phyloP scores from a whole-genome alignment of 2,888 invertebrate genomes.

The Microplitis deprimator region DNA sequence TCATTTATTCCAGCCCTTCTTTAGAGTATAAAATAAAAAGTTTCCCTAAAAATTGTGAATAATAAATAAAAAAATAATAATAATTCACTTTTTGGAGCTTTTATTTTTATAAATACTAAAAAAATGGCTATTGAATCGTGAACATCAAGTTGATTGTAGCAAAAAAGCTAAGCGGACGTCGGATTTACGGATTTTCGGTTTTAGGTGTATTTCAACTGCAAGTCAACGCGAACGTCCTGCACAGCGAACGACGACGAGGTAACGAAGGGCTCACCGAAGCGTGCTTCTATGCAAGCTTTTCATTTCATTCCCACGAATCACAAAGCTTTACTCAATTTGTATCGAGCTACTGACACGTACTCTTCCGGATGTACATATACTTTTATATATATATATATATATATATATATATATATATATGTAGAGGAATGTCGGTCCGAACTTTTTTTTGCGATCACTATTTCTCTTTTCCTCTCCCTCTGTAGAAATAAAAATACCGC shows the following conservation, averaged over 20 bases:
- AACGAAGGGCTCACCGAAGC: conserved; percentile 36
- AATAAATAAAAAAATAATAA: neutral
- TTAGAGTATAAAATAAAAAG: too few relatives aligned
- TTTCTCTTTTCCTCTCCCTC: neutral
- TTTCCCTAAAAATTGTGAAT: neutral
- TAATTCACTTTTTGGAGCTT: neutral
- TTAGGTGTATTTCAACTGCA: neutral
- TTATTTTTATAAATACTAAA: neutral
- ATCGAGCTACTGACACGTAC: conserved; percentile 36
- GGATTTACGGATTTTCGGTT: neutral
- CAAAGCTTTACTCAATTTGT: conserved; percentile 48
- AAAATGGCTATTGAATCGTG: neutral
- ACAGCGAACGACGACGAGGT: neutral
- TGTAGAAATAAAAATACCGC: conserved; percentile 2
- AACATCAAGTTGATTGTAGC: neutral
- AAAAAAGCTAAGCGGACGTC: neutral
- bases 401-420: neutral
- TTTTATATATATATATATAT: neutral
- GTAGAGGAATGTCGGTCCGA: neutral
- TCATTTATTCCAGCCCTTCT: too few relatives aligned
- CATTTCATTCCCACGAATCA: conserved; percentile 44
- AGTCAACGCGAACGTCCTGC: neutral
- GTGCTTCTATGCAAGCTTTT: conserved; percentile 37
- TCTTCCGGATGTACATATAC: neutral
- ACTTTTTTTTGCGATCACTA: neutral